phyloP scores from a whole-genome alignment of 1,140 invertebrate genomes.

The Drosophila nebulosa region DNA sequence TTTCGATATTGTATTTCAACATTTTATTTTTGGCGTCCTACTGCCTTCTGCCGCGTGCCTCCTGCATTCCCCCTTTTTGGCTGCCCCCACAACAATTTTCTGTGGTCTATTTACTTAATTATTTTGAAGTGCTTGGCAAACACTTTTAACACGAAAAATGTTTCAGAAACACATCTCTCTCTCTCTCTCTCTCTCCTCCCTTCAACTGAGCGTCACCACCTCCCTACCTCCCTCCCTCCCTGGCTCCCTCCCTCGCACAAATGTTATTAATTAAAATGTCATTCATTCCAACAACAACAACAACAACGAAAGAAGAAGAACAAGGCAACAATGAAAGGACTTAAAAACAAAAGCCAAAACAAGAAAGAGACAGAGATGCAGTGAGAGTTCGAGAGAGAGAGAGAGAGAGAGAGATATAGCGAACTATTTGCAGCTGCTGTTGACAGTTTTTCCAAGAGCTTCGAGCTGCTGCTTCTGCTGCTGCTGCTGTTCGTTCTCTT shows the following conservation, averaged over 20 bases:
- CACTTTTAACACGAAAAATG: conserved; percentile 78
- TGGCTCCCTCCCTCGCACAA: conserved; percentile 40
- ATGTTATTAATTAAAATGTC: conserved; percentile 81
- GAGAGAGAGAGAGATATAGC: not conserved
- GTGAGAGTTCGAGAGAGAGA: too few relatives aligned
- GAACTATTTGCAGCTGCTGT: conserved; percentile 55
- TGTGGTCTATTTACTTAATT: conserved; percentile 72
- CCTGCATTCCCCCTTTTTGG: conserved; percentile 1
- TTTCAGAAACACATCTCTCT: conserved; percentile 39
- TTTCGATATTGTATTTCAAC: conserved; percentile 65
- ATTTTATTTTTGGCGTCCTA: conserved; percentile 54
- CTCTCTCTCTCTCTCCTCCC: too few relatives aligned
- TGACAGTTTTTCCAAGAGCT: conserved; percentile 56
- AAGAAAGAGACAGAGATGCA: too few relatives aligned
- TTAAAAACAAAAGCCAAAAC: conserved; percentile 11
- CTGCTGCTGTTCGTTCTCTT: conserved; percentile 7
- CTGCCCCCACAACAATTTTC: conserved; percentile 50
- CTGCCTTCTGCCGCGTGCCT: conserved; percentile 1
- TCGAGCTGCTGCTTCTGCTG: too few relatives aligned
- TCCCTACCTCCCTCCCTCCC: not conserved
- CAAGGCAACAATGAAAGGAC: conserved; percentile 50
- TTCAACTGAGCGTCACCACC: not conserved
- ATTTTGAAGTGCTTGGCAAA: conserved; percentile 75
- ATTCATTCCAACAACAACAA: conserved; percentile 50
- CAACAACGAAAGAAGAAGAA: conserved; percentile 5